phyloP scores from a whole-genome alignment of 2,113 vertebrate genomes.

The Phylloscopus whistleri region DNA sequence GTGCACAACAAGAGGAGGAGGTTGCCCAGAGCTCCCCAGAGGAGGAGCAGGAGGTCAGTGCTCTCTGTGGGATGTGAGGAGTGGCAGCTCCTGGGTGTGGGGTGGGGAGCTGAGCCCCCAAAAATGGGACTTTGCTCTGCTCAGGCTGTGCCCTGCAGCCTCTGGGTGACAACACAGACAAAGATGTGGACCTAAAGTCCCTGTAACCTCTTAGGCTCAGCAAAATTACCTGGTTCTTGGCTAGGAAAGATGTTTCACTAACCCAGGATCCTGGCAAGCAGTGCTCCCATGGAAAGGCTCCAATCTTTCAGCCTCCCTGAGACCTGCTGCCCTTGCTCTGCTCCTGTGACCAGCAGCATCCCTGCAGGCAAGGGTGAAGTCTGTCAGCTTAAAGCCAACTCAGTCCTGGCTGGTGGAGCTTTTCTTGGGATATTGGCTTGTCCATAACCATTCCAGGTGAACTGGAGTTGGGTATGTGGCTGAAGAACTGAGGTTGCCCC shows the following conservation, averaged over 20 bases:
- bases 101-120: neutral
- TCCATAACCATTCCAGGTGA: neutral
- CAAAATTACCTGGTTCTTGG: neutral
- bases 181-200: rapidly evolving
- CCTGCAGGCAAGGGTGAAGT: neutral
- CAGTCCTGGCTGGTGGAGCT: neutral
- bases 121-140: rapidly evolving
- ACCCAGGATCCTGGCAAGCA: neutral
- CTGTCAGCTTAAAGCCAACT: neutral
- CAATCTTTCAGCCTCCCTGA: neutral
- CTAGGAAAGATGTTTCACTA: neutral
- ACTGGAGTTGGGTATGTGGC: neutral
- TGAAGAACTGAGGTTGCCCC: no score
- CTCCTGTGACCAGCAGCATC: neutral
- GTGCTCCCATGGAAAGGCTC: neutral
- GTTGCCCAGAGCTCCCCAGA: neutral
- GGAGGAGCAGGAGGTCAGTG: neutral
- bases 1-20: neutral
- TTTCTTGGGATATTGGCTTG: neutral
- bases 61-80: neutral
- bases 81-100: neutral
- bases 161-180: neutral
- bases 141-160: neutral
- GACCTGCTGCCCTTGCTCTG: neutral
- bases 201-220: neutral